Base-by-base conservation (phyloP, 2,113 vertebrate species). In the Turnix velox region DNA sequence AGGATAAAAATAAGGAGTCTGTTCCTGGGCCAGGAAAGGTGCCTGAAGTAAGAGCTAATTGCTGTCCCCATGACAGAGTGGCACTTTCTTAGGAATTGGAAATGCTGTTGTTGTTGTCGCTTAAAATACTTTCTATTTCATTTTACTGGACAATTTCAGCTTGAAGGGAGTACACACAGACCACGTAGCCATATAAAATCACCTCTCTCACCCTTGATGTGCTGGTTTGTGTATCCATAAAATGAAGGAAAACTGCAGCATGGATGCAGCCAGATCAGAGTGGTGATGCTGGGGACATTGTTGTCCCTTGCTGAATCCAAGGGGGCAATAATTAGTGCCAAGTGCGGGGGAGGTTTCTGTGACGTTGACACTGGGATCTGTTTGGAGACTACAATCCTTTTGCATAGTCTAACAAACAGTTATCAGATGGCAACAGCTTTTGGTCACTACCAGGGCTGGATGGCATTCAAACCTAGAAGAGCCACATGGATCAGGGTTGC, bases 261-360 rank as follows among this genome's bases (percentile, higher is more conserved):
- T 0, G 0, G n/a, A 27, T 51, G n/a, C 24, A 72, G 33, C 5
- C 37, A 6, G 30, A 39, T 37, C n/a, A 17, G 28, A 1, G 4
- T 7, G 2, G 39, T 48, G 4, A 48, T 6, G 27, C 25, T 9
- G 7, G 63, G 48, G 58, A 6, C 18, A 24, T 45, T 40, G 33
- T 6, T 31, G 33, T 54, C 48, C 51, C 40, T 63, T 0, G 0
- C 31, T 6, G n/a, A n/a, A n/a, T n/a, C n/a, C n/a, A n/a, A n/a
- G n/a, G n/a, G 94, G 77, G 77, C 89, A 88, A 37, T 69, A 57
- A 95, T 94, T 92, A 92, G 74, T 84, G 84, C 94, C 95, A 93
- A 89, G 63, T 9, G 0, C 15, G 78, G 87, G 87, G 87, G 45
- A 54, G 37, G 9, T 4, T 87, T 86, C 76, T 69, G 39, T 74